Evolutionary conservation across 2,113 vertebrate species (phyloP).

Genomic region (Petrocephalus microphthalmus): DNA sequence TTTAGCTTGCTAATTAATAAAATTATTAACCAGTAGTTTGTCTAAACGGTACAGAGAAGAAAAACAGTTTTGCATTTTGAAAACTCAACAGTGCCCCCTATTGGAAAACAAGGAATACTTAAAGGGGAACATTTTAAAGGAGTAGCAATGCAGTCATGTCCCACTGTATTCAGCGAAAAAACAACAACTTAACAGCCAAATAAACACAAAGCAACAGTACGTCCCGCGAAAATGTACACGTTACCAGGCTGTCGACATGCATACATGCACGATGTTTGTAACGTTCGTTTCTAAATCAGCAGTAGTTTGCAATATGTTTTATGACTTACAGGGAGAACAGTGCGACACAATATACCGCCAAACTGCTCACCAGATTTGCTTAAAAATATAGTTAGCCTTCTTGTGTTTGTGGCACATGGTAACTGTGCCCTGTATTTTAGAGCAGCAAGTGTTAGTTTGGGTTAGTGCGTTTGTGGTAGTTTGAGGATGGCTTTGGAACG

Average conservation of each 20-base stretch:
- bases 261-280: background rate
- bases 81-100: conserved; percentile 94
- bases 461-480: background rate
- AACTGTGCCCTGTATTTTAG: background rate
- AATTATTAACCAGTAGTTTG: conserved; percentile 1
- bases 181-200: background rate
- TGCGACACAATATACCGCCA: background rate
- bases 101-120: conserved; percentile 53
- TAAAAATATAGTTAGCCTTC: background rate
- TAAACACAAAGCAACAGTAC: background rate
- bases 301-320: background rate
- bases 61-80: conserved; percentile 32
- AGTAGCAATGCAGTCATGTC: background rate
- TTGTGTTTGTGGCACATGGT: background rate
- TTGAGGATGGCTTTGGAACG: background rate
- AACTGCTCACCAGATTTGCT: background rate
- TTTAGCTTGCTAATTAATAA: background rate
- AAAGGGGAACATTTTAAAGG: conserved; percentile 23
- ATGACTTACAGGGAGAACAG: background rate
- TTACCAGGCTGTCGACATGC: background rate
- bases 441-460: background rate
- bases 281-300: background rate
- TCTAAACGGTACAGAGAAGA: background rate
- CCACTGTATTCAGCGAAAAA: background rate
- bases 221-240: background rate